Percentiles rank a stretch among this genome's conserved stretches.
phyloP scores from a whole-genome alignment of 2,888 invertebrate species.

The Agrochola macilenta region DNA sequence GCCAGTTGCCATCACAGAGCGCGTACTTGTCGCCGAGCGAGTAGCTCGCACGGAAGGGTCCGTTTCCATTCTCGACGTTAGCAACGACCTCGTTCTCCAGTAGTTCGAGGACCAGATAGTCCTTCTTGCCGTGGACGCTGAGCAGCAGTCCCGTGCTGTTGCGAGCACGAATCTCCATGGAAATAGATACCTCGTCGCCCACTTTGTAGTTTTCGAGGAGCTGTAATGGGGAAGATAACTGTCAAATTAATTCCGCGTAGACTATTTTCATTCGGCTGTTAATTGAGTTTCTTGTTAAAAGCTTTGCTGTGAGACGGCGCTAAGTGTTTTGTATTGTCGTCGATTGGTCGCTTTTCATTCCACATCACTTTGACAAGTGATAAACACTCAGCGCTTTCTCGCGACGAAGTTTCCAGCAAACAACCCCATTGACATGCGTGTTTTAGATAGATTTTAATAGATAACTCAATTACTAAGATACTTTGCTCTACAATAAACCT shows the following conservation, averaged over 20 bases:
- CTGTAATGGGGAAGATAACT: slow-evolving; percentile 67
- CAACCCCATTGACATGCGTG: not conserved
- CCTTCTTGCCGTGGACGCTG: slow-evolving; percentile 95
- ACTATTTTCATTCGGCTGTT: not conserved
- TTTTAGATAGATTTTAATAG: not conserved
- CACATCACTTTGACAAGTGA: not conserved
- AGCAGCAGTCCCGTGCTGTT: slow-evolving; percentile 95
- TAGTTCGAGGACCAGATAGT: slow-evolving; percentile 97
- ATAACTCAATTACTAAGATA: not conserved
- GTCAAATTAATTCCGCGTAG: not conserved
- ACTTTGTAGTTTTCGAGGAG: slow-evolving; percentile 94
- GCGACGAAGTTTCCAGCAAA: not conserved
- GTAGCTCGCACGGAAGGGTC: slow-evolving; percentile 94
- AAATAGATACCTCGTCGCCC: slow-evolving; percentile 94
- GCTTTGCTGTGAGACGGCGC: not conserved
- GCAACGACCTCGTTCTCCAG: slow-evolving; percentile 96
- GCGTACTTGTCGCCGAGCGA: slow-evolving; percentile 92
- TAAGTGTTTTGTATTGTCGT: not conserved
- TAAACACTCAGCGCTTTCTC: not conserved
- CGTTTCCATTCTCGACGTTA: slow-evolving; percentile 95
- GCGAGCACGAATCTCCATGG: slow-evolving; percentile 96
- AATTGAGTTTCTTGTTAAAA: not conserved
- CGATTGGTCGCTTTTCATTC: not conserved
- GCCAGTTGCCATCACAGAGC: slow-evolving; percentile 99
- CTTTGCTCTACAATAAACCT: not conserved